Conservation (phyloP, 2,797 vertebrate species). For the Decapterus maruadsi region DNA sequence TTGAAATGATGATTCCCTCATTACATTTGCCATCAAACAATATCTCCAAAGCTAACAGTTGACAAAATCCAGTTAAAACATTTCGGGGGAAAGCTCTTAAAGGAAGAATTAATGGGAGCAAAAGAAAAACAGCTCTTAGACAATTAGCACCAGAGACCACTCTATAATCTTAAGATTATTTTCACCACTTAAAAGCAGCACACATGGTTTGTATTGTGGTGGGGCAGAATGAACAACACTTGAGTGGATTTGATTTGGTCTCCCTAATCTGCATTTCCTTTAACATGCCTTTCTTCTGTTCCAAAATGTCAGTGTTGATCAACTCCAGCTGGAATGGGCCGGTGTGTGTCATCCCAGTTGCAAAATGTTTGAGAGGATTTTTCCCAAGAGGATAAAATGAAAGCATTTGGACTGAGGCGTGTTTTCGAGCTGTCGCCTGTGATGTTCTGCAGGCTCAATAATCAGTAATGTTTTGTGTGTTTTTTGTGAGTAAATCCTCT, state of each 20-base stretch:
- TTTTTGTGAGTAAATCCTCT: constrained; percentile 7
- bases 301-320: constrained; percentile 76
- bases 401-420: constrained; percentile 42
- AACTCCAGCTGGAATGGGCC: constrained; percentile 77
- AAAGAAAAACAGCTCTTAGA: constrained; percentile 82
- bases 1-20: constrained; percentile 76
- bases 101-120: constrained; percentile 79
- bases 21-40: constrained; percentile 77
- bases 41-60: constrained; percentile 77
- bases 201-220: constrained; percentile 81
- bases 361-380: constrained; percentile 59
- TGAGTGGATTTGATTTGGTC: constrained; percentile 81
- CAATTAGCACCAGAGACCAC: constrained; percentile 85
- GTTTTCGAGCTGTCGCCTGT: constrained; percentile 45
- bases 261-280: constrained; percentile 82
- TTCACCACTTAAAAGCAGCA: constrained; percentile 84
- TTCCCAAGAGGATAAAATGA: constrained; percentile 61
- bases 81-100: constrained; percentile 70
- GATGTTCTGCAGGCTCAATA: constrained; percentile 39
- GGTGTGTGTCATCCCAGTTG: constrained; percentile 64
- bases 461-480: constrained; percentile 22
- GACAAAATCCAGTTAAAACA: constrained; percentile 78
- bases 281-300: constrained; percentile 77
- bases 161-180: constrained; percentile 86
- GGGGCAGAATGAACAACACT: constrained; percentile 78